Evolutionary conservation across 2,113 vertebrate species (phyloP).

Genomic region (Oncorhynchus tshawytscha): DNA sequence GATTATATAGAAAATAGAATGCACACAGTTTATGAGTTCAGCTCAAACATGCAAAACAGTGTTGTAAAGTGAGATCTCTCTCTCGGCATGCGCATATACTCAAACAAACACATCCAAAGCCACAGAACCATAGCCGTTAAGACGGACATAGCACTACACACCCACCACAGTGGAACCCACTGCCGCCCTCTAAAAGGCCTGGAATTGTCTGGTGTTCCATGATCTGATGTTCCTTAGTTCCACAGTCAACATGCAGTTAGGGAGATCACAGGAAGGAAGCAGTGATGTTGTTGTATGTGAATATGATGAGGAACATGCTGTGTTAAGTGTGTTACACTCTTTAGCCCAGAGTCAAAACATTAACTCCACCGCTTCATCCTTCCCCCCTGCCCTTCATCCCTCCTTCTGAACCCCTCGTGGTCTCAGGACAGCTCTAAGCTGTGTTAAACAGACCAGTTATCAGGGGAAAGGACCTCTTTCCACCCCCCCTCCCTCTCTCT

Average conservation of each 20-base stretch:
- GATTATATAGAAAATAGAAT: slow-evolving; percentile 16
- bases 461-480: neutral
- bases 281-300: too few species aligned
- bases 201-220: too few species aligned
- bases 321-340: neutral
- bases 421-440: neutral
- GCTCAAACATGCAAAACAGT: too few species aligned
- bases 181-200: neutral
- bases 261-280: too few species aligned
- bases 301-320: neutral
- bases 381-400: slow-evolving; percentile 13
- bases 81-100: slow-evolving; percentile 48
- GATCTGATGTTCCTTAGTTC: too few species aligned
- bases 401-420: neutral
- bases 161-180: slow-evolving; percentile 34
- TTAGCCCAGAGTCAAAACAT: slow-evolving; percentile 13
- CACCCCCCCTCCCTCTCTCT: slow-evolving; percentile 15
- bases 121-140: slow-evolving; percentile 40
- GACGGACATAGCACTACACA: slow-evolving; percentile 39
- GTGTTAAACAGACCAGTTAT: too few species aligned
- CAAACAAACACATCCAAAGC: slow-evolving; percentile 19
- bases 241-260: too few species aligned
- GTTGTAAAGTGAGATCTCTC: neutral
- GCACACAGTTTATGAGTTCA: neutral
- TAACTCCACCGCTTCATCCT: neutral